Base-by-base conservation (phyloP, 2,113 vertebrate genomes). In the Lycaon pictus region DNA sequence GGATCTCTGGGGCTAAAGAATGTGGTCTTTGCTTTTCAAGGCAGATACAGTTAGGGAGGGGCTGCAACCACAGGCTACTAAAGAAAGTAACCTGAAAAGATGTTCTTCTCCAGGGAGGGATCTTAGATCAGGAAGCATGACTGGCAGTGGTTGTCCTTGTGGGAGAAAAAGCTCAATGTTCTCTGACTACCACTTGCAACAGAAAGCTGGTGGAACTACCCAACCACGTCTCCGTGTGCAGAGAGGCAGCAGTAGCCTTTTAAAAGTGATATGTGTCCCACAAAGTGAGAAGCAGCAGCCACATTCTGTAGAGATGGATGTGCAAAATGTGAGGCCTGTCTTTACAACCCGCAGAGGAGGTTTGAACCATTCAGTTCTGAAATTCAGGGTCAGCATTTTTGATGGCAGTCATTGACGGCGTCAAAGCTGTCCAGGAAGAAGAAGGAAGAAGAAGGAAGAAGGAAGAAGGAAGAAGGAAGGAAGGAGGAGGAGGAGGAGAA, bases 371-470 rank as follows among this genome's bases (percentile, higher is more conserved):
- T 96, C 48, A n/a, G 11, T 87, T 91, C 85, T 63, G 77, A 95
- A 98, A 96, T 63, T 88, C 29, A 20, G 0, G 7, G 79, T 96
- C 97, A 97, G 95, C 62, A 89, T n/a, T 93, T 96, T 37, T 65
- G 10, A 95, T 69, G 69, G 32, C 60, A 93, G 37, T 83, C 60
- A 79, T 12, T 74, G 82, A 80, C 0, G 2, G 29, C n/a, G 91
- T 86, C 71, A 48, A 81, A 58, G 58, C 35, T 56, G 27, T 32
- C 43, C n/a, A 20, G 72, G 32, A 1, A 76, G 25, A 43, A 74
- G 32, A 69, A 4, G 11, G 62, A 58, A 43, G 25, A 37, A 25
- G 37, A 15, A 53, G 20, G 55, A 23, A 60, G 5, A 43, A 1
- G 43, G 43, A 43, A 43, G 43, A 7, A 43, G 6, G 37, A 13